Conservation (phyloP, 2,113 vertebrate genomes). For the Syngnathoides biaculeatus region DNA sequence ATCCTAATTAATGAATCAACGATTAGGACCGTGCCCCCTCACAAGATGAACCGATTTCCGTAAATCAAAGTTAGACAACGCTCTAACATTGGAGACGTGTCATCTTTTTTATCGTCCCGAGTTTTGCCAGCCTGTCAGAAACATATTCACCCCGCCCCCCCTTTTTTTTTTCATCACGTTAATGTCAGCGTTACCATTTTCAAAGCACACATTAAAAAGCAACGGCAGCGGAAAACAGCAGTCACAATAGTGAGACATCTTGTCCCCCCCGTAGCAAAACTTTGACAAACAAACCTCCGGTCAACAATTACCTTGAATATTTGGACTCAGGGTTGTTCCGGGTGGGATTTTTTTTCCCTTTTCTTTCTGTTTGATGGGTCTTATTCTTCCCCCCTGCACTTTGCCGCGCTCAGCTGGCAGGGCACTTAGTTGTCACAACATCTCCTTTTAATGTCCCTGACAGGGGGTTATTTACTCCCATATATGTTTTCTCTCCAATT, state of each 20-base stretch:
- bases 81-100: not conserved
- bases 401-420: constrained; percentile 62
- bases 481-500: constrained; percentile 84
- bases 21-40: not conserved
- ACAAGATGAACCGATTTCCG: not conserved
- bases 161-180: constrained; percentile 33
- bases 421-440: constrained; percentile 72
- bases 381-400: constrained; percentile 72
- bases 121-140: constrained; percentile 5
- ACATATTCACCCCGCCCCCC: constrained; percentile 14
- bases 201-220: constrained; percentile 34
- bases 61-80: not conserved
- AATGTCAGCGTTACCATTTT: constrained; percentile 54
- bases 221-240: constrained; percentile 37
- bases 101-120: not conserved
- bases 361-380: constrained; percentile 69
- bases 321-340: constrained; percentile 57
- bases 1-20: not conserved
- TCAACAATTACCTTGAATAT: constrained; percentile 73
- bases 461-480: constrained; percentile 82
- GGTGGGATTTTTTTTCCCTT: constrained; percentile 43
- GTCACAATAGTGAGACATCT: constrained; percentile 30
- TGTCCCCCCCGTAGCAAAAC: constrained; percentile 32
- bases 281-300: constrained; percentile 60
- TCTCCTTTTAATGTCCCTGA: constrained; percentile 79